Evolutionary conservation across 2,113 vertebrate genomes (phyloP).

Genomic region (Triplophysa tibetana): DNA sequence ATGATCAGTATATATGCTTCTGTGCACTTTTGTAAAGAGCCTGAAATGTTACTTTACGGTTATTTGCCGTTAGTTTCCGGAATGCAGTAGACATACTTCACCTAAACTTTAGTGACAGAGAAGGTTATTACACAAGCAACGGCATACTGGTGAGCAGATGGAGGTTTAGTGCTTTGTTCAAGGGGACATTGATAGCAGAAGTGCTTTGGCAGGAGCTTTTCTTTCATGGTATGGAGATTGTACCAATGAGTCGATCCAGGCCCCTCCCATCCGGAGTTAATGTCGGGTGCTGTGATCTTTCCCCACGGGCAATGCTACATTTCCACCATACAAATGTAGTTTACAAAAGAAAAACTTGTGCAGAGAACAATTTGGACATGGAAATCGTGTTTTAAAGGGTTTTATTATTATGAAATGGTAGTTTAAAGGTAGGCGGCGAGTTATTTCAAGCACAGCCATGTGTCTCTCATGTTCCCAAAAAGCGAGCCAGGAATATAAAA

Average conservation of each 20-base stretch:
- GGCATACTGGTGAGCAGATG: constrained; percentile 28
- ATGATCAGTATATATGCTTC: too few relatives aligned
- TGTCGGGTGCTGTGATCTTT: background rate
- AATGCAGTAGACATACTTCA: constrained; percentile 7
- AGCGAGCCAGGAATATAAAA: background rate
- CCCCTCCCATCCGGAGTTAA: background rate
- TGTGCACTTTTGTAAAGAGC: too few relatives aligned
- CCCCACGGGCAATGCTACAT: background rate
- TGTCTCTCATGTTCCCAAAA: background rate
- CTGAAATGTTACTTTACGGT: constrained; percentile 5
- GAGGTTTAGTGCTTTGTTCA: constrained; percentile 38
- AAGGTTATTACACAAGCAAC: constrained; percentile 34
- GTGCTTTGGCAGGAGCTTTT: constrained; percentile 29
- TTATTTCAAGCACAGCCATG: constrained; percentile 2
- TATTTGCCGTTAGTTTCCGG: background rate
- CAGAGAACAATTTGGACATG: background rate
- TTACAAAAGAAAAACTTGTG: background rate
- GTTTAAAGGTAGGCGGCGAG: background rate
- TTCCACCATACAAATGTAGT: constrained; percentile 4
- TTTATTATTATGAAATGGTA: background rate
- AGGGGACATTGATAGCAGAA: constrained; percentile 36
- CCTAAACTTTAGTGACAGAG: constrained; percentile 29
- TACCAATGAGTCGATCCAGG: background rate
- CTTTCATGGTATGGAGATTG: constrained; percentile 20
- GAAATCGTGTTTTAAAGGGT: background rate